Conservation (phyloP, 2,888 invertebrate genomes). For the Melinaea marsaeus region DNA sequence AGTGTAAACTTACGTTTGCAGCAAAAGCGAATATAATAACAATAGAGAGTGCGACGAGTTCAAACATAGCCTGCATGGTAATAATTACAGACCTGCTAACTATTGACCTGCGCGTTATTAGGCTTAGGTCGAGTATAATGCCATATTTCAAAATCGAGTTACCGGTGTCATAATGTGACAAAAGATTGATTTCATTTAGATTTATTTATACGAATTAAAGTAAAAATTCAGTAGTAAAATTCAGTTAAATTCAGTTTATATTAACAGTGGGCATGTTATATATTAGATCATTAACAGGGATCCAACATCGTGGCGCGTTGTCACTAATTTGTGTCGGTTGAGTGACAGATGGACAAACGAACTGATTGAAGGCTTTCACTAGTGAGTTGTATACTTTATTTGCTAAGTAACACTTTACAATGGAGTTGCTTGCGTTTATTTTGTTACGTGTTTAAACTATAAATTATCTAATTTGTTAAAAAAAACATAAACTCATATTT, state of each 20-base stretch:
- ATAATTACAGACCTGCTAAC: no score
- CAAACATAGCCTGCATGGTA: no score
- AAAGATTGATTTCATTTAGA: no score
- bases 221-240: slow-evolving; percentile 14
- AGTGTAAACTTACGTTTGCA: no score
- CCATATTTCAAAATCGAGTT: no score
- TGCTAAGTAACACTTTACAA: slow-evolving; percentile 23
- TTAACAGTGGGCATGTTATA: slow-evolving; percentile 28
- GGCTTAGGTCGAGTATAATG: no score
- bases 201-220: slow-evolving; percentile 15
- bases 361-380: slow-evolving; percentile 70
- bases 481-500: no score
- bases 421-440: neutral
- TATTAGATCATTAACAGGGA: slow-evolving; percentile 58
- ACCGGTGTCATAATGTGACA: no score
- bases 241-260: neutral
- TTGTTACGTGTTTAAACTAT: neutral
- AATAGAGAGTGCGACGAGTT: no score
- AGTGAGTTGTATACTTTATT: slow-evolving; percentile 42
- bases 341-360: slow-evolving; percentile 58
- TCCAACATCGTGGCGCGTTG: slow-evolving; percentile 44
- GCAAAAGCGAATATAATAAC: no score
- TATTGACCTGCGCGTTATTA: no score
- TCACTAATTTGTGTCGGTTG: slow-evolving; percentile 62
- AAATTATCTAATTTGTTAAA: neutral